These are phyloP conservation scores for Eulithis prunata DNA, from an alignment of 2,888 invertebrate genomes.

Conservation along the genomic window DNA sequence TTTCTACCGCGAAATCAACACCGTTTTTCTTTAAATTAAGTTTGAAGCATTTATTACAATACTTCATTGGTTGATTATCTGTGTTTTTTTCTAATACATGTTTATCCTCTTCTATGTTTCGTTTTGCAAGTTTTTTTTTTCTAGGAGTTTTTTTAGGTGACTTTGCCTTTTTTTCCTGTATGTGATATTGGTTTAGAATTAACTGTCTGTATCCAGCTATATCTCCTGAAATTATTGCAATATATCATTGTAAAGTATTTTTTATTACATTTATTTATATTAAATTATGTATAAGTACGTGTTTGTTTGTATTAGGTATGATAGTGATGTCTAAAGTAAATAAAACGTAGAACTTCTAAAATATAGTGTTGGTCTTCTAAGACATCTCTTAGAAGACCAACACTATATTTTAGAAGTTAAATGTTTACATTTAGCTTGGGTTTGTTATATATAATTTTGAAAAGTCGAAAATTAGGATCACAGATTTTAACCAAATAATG, in stretches of 20 bases:
- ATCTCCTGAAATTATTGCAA: conserved; percentile 21
- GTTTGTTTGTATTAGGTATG: no score
- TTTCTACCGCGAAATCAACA: conserved; percentile 27
- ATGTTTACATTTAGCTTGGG: no score
- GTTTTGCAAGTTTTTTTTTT: conserved; percentile 12
- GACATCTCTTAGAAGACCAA: no score
- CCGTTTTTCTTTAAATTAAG: conserved; percentile 26
- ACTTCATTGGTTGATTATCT: conserved; percentile 18
- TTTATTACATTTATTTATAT: neutral
- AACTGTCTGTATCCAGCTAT: conserved; percentile 38
- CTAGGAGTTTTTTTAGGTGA: conserved; percentile 16
- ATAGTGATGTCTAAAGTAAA: no score
- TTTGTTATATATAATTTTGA: no score
- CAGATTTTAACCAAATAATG: no score
- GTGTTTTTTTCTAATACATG: conserved; percentile 33
- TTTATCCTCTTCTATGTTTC: conserved; percentile 8
- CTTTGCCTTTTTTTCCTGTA: conserved; percentile 29
- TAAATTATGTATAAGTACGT: no score
- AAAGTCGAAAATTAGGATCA: no score
- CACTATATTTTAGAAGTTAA: no score
- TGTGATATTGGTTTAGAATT: conserved; percentile 40
- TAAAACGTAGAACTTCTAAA: no score
- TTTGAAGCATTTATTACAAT: conserved; percentile 36
- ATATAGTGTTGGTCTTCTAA: no score
- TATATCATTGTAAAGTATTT: neutral